Evolutionary conservation across 2,888 invertebrate species (phyloP).

Genomic region (Oligia fasciuncula): DNA sequence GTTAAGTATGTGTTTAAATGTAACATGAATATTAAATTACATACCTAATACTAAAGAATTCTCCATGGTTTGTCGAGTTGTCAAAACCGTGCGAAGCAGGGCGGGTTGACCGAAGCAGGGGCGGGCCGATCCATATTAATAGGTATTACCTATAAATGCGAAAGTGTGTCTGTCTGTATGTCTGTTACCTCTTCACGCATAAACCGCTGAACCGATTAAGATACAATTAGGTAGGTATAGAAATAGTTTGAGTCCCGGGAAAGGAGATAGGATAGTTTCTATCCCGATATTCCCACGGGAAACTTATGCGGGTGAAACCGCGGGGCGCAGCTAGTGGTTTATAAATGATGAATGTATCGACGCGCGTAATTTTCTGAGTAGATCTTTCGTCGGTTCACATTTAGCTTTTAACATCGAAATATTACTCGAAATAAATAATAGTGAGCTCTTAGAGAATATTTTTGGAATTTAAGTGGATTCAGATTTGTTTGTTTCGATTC

Average conservation of each 20-base stretch:
- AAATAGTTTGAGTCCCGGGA: too few relatives aligned
- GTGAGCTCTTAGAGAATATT: constrained; percentile 46
- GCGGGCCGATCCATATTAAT: too few relatives aligned
- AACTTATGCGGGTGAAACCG: too few relatives aligned
- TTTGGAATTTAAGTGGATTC: constrained; percentile 52
- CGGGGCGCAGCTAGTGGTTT: constrained; percentile 18
- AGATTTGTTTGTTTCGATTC: constrained; percentile 52
- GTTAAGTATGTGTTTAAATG: not conserved
- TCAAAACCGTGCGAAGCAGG: not conserved
- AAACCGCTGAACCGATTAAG: too few relatives aligned
- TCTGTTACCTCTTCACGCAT: too few relatives aligned
- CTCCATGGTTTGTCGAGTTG: not conserved
- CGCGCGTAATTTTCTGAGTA: constrained; percentile 68
- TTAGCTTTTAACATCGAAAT: constrained; percentile 64
- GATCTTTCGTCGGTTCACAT: constrained; percentile 70
- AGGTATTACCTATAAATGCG: too few relatives aligned
- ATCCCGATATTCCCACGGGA: too few relatives aligned
- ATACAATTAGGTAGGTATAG: too few relatives aligned
- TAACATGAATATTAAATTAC: not conserved
- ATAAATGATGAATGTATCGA: constrained; percentile 70
- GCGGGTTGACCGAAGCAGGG: not conserved
- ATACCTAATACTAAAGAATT: too few relatives aligned
- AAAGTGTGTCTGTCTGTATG: too few relatives aligned
- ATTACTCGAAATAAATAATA: constrained; percentile 60
- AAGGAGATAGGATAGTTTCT: too few relatives aligned